phyloP scores from a whole-genome alignment of 2,113 vertebrate genomes.

The Coryphaenoides rupestris region DNA sequence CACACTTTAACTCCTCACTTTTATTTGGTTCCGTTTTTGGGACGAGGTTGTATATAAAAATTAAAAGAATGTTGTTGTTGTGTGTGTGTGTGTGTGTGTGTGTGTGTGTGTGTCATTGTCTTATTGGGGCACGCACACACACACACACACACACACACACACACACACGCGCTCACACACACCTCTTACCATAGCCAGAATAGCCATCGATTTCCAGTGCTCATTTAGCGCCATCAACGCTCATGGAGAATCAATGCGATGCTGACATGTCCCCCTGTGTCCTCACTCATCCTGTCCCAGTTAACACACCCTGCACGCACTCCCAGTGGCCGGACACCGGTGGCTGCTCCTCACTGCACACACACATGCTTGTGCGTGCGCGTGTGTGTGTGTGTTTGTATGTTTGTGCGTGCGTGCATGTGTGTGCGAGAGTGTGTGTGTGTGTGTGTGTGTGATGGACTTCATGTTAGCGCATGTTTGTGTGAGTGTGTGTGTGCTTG shows the following conservation, averaged over 20 bases:
- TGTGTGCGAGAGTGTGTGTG: not conserved
- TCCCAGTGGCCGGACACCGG: not conserved
- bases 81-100: too few relatives aligned
- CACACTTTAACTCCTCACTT: too few relatives aligned
- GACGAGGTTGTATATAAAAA: too few relatives aligned
- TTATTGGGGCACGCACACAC: too few relatives aligned
- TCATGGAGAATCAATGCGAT: not conserved
- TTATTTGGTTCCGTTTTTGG: too few relatives aligned
- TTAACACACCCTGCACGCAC: not conserved
- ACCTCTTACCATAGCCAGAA: not conserved
- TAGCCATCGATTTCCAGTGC: not conserved
- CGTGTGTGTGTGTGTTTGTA: not conserved
- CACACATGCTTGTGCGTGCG: not conserved
- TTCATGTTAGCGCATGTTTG: too few relatives aligned
- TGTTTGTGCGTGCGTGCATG: not conserved
- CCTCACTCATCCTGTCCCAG: not conserved
- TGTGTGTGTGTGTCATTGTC: too few relatives aligned
- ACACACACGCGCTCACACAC: not conserved
- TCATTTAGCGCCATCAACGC: not conserved
- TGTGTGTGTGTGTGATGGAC: slow-evolving; percentile 3
- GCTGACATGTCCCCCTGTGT: not conserved
- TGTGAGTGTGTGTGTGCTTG: slow-evolving; percentile 1
- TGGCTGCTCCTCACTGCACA: not conserved
- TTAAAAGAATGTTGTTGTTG: too few relatives aligned
- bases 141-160: not conserved